Evolutionary conservation across 2,113 vertebrate species (phyloP).

Genomic region (Macquaria australasica): DNA sequence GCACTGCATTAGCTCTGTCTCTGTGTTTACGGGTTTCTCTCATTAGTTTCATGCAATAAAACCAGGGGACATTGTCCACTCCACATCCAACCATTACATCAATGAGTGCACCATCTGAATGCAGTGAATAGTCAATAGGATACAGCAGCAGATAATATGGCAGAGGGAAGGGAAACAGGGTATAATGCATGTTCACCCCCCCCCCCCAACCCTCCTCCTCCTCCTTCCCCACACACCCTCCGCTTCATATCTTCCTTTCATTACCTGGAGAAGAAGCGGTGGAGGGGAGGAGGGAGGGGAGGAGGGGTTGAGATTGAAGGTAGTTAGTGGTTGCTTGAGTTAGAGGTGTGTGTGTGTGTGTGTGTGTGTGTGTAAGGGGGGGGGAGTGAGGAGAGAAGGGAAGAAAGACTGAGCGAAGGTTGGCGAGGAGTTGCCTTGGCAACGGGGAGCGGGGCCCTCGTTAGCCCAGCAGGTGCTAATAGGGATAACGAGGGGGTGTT

Average conservation of each 20-base stretch:
- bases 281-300: slow-evolving; percentile 13
- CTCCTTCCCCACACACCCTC: slow-evolving; percentile 12
- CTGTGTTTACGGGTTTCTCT: slow-evolving; percentile 41
- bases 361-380: not conserved
- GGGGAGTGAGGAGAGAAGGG: slow-evolving; percentile 34
- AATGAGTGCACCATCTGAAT: slow-evolving; percentile 57
- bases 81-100: slow-evolving; percentile 58
- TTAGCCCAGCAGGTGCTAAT: slow-evolving; percentile 88
- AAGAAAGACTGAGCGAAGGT: slow-evolving; percentile 72
- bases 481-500: slow-evolving; percentile 83
- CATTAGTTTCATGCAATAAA: slow-evolving; percentile 48
- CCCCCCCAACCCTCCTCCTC: too few relatives aligned
- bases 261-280: slow-evolving; percentile 76
- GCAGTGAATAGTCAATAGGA: slow-evolving; percentile 62
- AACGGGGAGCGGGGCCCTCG: slow-evolving; percentile 81
- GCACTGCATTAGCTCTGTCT: slow-evolving; percentile 29
- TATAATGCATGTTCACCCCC: slow-evolving; percentile 67
- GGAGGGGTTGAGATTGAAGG: slow-evolving; percentile 66
- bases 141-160: slow-evolving; percentile 57
- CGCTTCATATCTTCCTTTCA: slow-evolving; percentile 75
- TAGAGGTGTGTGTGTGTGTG: slow-evolving; percentile 57
- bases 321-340: slow-evolving; percentile 71
- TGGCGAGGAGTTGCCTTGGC: slow-evolving; percentile 81
- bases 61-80: slow-evolving; percentile 52
- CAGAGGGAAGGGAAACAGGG: slow-evolving; percentile 58